A percentile compares a stretch with the other conserved stretches of the same genome.
Evolutionary conservation across 2,797 vertebrate genomes (phyloP).

Genomic region (Taeniopygia guttata): DNA sequence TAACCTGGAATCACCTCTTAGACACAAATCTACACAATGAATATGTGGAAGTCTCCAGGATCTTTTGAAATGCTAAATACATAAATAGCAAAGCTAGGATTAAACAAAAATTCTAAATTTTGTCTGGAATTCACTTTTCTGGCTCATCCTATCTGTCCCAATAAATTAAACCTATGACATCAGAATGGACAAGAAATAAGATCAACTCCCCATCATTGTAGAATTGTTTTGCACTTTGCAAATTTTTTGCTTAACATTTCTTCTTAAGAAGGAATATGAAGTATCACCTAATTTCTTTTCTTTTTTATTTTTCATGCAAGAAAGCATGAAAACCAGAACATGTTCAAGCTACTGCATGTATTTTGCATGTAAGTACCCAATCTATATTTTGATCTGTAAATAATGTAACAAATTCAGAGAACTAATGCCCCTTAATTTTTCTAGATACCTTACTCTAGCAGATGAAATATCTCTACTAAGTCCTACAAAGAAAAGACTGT

Average conservation of each 20-base stretch:
- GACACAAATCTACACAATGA: neutral
- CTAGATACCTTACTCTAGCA: neutral
- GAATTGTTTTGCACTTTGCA: neutral
- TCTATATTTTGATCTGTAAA: neutral
- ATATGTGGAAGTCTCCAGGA: neutral
- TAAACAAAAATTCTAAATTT: neutral
- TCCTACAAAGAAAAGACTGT: neutral
- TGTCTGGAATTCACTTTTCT: neutral
- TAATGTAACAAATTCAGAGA: neutral
- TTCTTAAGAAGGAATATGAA: neutral
- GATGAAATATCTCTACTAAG: neutral
- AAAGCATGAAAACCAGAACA: neutral
- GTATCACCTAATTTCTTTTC: neutral
- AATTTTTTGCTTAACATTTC: neutral
- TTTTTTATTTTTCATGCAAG: neutral
- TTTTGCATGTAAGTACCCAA: neutral
- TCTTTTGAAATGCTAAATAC: neutral
- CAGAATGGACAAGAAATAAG: neutral
- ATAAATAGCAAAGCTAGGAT: neutral
- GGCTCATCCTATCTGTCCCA: neutral
- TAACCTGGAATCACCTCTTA: neutral
- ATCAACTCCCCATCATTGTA: neutral
- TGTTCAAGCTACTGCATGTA: neutral
- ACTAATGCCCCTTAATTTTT: rapidly evolving
- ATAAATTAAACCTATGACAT: neutral